Base-by-base conservation (phyloP, 1,140 invertebrate genomes). In the Plodia interpunctella region DNA sequence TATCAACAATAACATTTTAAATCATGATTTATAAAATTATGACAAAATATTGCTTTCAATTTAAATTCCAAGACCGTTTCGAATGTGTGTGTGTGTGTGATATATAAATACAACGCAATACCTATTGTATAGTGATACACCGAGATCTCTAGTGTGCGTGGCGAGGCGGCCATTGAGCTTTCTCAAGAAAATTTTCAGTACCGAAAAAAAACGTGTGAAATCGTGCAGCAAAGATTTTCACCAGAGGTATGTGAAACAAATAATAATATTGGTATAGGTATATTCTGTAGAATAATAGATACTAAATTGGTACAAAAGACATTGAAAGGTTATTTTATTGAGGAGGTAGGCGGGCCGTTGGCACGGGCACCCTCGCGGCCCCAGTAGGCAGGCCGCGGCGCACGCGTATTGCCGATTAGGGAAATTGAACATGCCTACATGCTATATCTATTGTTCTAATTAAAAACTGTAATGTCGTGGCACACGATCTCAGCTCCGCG, bases 261-360 rank as follows among this genome's bases (percentile, higher is more conserved):
- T n/a, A 53, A 25, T 28, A 53, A 25, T 21, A n/a, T 13, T 44
- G 2, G 15, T n/a, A n/a, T 15, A n/a, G n/a, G 5, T 44, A 4
- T 44, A 44, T 35, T 35, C 1, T 13, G 15, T 11, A 9, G n/a
- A n/a, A n/a, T n/a, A n/a, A n/a, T n/a, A n/a, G n/a, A 9, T 32
- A 9, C 30, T 32, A 6, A 28, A 32, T 32, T 32, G 11, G 30
- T 32, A 32, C 10, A 32, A 1, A 10, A 32, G 30, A 10, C 9
- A 32, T 32, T 32, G 30, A 32, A 32, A 53, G 15, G 20, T 25
- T 20, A n/a, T 53, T 13, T 25, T 15, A 53, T 15, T 60, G 44
- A 62, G 73, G 63, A 80, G 81, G 73, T 62, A 80, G 81, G 81
- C 81, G 81, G 82, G 81, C 72, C 78, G 57, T 56, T 53, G 66